Evolutionary conservation across 2,113 vertebrate species (phyloP).

Genomic region (Carassius carassius): DNA sequence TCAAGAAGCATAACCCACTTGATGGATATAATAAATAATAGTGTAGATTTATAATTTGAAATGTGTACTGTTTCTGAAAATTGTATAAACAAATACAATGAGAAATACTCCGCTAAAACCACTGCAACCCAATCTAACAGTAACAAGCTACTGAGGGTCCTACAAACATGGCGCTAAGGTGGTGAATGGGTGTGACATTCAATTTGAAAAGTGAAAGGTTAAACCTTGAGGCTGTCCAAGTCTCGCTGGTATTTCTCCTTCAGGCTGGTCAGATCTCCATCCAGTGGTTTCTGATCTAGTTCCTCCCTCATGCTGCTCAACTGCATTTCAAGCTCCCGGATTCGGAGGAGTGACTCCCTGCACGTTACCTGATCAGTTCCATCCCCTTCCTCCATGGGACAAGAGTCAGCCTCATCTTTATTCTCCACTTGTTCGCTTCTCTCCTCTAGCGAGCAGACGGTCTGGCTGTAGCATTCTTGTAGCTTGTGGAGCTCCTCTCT

Average conservation of each 20-base stretch:
- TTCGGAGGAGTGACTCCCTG: slow-evolving; percentile 78
- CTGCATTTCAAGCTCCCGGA: slow-evolving; percentile 90
- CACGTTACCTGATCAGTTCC: slow-evolving; percentile 32
- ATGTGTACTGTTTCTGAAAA: neutral
- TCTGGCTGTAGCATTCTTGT: slow-evolving; percentile 80
- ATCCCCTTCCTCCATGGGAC: slow-evolving; percentile 44
- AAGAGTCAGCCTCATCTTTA: slow-evolving; percentile 34
- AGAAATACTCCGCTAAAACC: slow-evolving; percentile 2
- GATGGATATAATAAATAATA: neutral
- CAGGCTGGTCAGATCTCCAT: slow-evolving; percentile 80
- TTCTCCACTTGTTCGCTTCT: slow-evolving; percentile 63
- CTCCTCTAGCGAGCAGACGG: slow-evolving; percentile 74
- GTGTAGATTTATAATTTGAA: neutral
- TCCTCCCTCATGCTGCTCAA: slow-evolving; percentile 90
- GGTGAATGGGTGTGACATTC: slow-evolving; percentile 7
- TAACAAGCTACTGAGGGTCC: slow-evolving; percentile 28
- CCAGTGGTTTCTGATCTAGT: slow-evolving; percentile 86
- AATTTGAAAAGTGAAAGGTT: slow-evolving; percentile 42
- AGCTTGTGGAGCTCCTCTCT: slow-evolving; percentile 82
- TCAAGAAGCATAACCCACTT: neutral
- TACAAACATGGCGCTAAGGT: neutral
- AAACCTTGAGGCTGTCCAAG: slow-evolving; percentile 97
- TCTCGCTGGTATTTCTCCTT: slow-evolving; percentile 95
- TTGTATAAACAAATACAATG: neutral
- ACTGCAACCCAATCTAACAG: slow-evolving; percentile 37